These are phyloP conservation scores for Calephelis virginiensis DNA, from an alignment of 1,140 invertebrate species.

Conservation along the genomic window DNA sequence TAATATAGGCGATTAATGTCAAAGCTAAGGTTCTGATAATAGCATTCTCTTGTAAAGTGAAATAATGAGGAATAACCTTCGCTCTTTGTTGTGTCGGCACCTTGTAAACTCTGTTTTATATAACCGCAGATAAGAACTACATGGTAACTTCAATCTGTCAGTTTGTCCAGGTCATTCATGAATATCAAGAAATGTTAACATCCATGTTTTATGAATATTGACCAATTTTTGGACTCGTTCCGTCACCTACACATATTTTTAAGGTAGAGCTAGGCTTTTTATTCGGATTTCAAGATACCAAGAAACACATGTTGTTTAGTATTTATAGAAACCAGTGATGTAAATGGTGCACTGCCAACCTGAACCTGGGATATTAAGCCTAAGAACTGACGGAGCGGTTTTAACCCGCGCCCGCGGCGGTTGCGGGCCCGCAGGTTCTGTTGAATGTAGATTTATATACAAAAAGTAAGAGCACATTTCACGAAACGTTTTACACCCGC, in stretches of 20 bases:
- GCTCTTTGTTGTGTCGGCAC: constrained; percentile 1
- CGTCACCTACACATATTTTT: background rate
- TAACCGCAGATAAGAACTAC: constrained; percentile 18
- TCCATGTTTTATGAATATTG: background rate
- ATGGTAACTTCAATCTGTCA: constrained; percentile 10
- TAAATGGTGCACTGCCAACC: too few species aligned
- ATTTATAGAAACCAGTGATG: too few species aligned
- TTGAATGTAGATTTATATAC: too few species aligned
- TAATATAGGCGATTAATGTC: constrained; percentile 19
- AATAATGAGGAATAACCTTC: constrained; percentile 22
- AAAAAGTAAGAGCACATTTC: too few species aligned
- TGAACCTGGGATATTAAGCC: too few species aligned
- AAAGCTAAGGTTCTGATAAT: constrained; percentile 23
- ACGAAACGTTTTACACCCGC: too few species aligned
- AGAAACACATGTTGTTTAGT: too few species aligned
- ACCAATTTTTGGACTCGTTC: background rate
- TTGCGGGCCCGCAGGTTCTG: too few species aligned
- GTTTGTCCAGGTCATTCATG: background rate
- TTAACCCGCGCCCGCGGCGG: too few species aligned
- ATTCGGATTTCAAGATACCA: too few species aligned
- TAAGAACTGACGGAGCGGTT: too few species aligned
- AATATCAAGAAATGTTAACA: background rate
- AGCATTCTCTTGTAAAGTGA: constrained; percentile 28
- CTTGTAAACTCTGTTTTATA: constrained; percentile 20
- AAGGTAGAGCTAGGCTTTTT: background rate